phyloP scores from a whole-genome alignment of 1,140 invertebrate species.

The Sarcophaga bullata region DNA sequence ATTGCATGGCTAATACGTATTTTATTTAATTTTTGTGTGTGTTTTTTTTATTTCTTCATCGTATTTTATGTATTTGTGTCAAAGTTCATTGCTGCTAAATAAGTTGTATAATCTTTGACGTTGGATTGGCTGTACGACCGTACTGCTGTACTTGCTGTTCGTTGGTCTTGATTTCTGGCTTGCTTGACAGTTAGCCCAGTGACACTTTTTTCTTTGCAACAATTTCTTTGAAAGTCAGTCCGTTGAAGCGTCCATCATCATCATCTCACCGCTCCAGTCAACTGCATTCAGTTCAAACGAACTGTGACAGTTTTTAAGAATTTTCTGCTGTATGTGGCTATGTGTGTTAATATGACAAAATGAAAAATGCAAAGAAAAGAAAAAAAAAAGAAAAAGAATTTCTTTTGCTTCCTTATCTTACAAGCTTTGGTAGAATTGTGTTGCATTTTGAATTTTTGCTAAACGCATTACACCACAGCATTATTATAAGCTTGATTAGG shows the following conservation, averaged over 20 bases:
- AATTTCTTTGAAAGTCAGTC: background rate
- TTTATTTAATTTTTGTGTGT: slow-evolving; percentile 15
- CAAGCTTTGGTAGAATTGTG: too few species aligned
- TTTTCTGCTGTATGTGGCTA: background rate
- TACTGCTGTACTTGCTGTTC: background rate
- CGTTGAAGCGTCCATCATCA: background rate
- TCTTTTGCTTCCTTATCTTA: too few species aligned
- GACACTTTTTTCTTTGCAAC: background rate
- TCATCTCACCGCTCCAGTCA: background rate
- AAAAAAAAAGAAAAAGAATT: too few species aligned
- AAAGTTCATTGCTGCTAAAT: slow-evolving; percentile 25
- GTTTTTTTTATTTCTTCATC: background rate
- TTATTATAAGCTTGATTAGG: too few species aligned
- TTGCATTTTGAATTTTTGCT: too few species aligned
- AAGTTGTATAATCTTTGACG: slow-evolving; percentile 17
- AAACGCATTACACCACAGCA: too few species aligned
- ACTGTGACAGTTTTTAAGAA: slow-evolving; percentile 39
- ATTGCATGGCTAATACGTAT: background rate
- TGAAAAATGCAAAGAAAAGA: slow-evolving; percentile 43
- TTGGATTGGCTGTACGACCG: background rate
- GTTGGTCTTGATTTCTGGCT: background rate
- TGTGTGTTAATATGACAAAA: slow-evolving; percentile 46
- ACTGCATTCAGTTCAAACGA: slow-evolving; percentile 16
- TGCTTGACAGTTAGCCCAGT: background rate
- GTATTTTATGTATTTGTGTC: slow-evolving; percentile 34